These are phyloP conservation scores for Macquaria ambigua DNA, from an alignment of 2,113 vertebrate genomes.

Conservation along the genomic window DNA sequence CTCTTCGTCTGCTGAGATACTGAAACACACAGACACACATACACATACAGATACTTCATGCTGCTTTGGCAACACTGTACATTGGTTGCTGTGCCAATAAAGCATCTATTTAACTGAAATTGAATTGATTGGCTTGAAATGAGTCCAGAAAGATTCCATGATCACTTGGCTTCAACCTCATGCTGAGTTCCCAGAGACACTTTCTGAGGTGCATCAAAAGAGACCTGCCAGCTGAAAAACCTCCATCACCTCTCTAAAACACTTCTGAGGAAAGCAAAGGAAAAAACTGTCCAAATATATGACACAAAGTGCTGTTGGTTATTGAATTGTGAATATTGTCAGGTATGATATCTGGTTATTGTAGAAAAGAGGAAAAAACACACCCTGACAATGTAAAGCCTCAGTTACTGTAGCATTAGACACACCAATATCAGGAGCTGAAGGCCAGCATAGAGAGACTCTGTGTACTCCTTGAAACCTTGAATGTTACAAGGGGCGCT, in stretches of 20 bases:
- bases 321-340: neutral
- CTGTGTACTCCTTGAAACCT: neutral
- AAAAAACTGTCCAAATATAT: neutral
- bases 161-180: neutral
- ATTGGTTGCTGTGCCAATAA: neutral
- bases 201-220: neutral
- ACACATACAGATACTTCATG: neutral
- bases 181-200: neutral
- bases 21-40: too few species aligned
- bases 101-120: neutral
- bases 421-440: neutral
- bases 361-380: neutral
- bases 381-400: neutral
- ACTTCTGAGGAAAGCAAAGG: neutral
- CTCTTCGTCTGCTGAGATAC: too few species aligned
- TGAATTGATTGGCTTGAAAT: neutral
- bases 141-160: neutral
- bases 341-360: slow-evolving; percentile 1
- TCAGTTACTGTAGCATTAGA: neutral
- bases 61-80: neutral
- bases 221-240: neutral
- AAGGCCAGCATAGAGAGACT: neutral
- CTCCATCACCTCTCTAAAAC: neutral
- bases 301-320: neutral
- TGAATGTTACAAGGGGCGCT: neutral